A percentile compares a stretch with the other conserved stretches of the same genome.
phyloP scores from a whole-genome alignment of 1,140 invertebrate genomes.

The Papilio helenus region DNA sequence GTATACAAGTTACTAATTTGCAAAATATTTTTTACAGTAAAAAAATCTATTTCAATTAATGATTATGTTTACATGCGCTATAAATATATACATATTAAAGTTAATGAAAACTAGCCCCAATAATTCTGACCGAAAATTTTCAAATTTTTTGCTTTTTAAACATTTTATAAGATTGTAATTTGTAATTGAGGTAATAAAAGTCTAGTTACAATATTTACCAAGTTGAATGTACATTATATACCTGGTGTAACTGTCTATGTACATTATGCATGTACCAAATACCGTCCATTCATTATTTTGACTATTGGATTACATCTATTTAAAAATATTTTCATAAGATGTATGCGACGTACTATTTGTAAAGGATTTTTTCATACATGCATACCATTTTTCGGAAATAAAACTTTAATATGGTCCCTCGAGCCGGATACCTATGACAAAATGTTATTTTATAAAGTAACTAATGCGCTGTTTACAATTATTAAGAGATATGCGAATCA shows the following conservation, averaged over 20 bases:
- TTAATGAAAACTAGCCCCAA: neutral
- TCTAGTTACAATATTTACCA: conserved; percentile 1
- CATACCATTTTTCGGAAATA: neutral
- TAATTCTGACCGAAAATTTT: neutral
- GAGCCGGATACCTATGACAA: neutral
- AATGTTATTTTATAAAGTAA: neutral
- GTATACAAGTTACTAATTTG: conserved; percentile 17
- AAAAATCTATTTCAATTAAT: neutral
- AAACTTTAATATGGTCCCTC: neutral
- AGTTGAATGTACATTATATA: conserved; percentile 13
- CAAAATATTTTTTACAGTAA: neutral
- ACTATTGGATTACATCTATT: neutral
- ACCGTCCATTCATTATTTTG: conserved; percentile 32
- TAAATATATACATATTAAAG: neutral
- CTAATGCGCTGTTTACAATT: neutral
- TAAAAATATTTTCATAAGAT: neutral
- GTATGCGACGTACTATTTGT: neutral
- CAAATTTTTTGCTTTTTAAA: neutral
- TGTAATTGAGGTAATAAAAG: neutral
- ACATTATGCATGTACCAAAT: conserved; percentile 17
- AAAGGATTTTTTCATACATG: no score
- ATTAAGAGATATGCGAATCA: neutral
- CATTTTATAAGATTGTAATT: neutral
- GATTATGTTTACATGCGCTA: neutral
- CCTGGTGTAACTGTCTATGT: conserved; percentile 7